Conservation (phyloP, 2,797 vertebrate species). For the Columba guinea region DNA sequence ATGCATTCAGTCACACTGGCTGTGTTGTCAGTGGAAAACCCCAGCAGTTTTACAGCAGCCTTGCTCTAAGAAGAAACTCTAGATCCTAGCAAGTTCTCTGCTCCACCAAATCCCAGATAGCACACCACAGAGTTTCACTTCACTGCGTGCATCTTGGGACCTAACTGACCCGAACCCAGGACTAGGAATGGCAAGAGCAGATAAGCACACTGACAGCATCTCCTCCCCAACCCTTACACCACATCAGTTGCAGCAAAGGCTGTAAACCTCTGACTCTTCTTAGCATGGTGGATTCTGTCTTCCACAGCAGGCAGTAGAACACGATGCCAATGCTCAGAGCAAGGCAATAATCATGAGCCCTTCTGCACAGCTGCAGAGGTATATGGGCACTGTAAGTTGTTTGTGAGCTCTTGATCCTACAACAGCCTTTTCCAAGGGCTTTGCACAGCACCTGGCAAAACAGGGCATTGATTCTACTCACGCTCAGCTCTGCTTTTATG, state of each 20-base stretch:
- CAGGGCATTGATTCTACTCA: not conserved
- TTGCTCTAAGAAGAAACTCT: not conserved
- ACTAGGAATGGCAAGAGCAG: not conserved
- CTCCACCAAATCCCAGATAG: not conserved
- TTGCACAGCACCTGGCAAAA: not conserved
- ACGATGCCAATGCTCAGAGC: not conserved
- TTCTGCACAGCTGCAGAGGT: not conserved
- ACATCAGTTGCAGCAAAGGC: not conserved
- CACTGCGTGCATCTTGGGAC: fast-evolving
- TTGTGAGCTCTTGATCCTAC: not conserved
- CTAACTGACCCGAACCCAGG: not conserved
- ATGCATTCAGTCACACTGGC: not conserved
- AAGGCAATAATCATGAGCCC: not conserved
- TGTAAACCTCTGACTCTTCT: not conserved
- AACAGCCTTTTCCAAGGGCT: not conserved
- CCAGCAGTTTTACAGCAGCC: not conserved
- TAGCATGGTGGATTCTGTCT: not conserved
- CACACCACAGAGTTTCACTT: not conserved
- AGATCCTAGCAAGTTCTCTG: not conserved
- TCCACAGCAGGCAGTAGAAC: not conserved
- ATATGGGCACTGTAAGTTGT: not conserved
- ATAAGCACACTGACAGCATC: not conserved
- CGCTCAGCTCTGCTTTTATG: not conserved
- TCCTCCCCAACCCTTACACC: not conserved
- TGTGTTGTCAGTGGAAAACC: not conserved